phyloP scores from a whole-genome alignment of 35 echinoderm and acorn worm genomes.

The Eucidaris tribuloides region DNA sequence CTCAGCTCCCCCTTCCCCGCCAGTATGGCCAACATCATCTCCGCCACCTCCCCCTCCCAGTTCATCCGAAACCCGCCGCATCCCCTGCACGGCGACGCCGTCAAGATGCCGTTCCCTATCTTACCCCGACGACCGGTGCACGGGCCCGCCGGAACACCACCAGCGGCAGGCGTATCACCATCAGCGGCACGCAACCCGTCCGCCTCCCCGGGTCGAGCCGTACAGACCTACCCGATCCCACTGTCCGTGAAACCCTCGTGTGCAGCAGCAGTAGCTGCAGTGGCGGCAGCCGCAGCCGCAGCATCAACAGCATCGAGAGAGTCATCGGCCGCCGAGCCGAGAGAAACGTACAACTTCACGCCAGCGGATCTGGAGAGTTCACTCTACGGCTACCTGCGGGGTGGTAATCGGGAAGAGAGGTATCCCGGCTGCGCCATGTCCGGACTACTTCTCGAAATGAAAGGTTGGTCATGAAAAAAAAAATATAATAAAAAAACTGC shows the following conservation, averaged over 20 bases:
- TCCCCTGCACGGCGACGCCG: not conserved
- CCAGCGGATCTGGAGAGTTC: constrained; percentile 11
- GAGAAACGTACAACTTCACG: constrained; percentile 5
- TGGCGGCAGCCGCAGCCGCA: no score
- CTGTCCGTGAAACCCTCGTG: not conserved
- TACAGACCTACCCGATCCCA: not conserved
- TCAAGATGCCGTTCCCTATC: not conserved
- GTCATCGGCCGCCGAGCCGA: not conserved
- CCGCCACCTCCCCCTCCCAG: not conserved
- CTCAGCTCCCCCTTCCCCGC: not conserved
- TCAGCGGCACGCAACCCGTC: no score
- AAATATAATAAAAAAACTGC: no score
- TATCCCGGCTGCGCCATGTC: constrained; percentile 22
- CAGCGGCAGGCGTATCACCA: no score
- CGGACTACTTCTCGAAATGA: not conserved
- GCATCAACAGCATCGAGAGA: no score
- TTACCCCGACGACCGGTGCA: not conserved
- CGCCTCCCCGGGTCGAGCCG: not conserved
- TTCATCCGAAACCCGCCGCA: not conserved
- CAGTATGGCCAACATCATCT: not conserved
- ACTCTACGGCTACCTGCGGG: constrained; percentile 10
- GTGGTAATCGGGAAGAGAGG: not conserved
- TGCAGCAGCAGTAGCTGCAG: not conserved
- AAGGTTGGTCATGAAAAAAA: no score
- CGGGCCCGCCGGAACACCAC: not conserved